Evolutionary conservation across 2,888 invertebrate genomes (phyloP), one percentile per base, ranked within the genome.

Genomic region (Sesia bembeciformis): DNA sequence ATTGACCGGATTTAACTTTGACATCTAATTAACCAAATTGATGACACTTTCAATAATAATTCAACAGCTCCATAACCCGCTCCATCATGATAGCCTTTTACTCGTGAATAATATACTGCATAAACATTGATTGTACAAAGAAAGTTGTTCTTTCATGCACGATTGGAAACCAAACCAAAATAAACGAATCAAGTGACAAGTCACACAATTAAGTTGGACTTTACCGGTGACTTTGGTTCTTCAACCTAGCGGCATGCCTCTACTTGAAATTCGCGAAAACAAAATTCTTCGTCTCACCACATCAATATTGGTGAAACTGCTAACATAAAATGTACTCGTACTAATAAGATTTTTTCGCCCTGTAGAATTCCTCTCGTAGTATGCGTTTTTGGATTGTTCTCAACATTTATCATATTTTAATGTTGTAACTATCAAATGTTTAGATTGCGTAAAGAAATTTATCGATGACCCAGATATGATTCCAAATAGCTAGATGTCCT

Each of bases 91-190:
- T 46, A 54, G 60, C 58, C 58, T 64, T 62, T 58, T 63, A 62
- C 56, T 52, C 40, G 53, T 56, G n/a, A 8, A 8, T 46, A 46
- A 46, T 46, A 46, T 8, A 23, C 46, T 46, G 46, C 46, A 46
- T 46, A 46, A 46, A 46, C 46, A 46, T 46, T 46, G 4, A 46
- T 46, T 46, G 46, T 46, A 46, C 46, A 60, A 53, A 60, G 61
- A 70, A 69, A 67, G 66, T 62, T 62, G 57, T 46, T 62, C 68
- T 68, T 70, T 70, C 66, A 70, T 63, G 62, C 61, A 56, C 61
- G 60, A 53, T 55, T 54, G 52, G 43, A 52, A 50, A 43, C 38
- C 40, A 46, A 8, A 8, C 23, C 46, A 46, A 46, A 46, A 46
- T 46, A 46, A 46, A 46, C 46, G 46, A 46, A 46, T 8, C 46